Base-by-base conservation (phyloP, 2,113 vertebrate genomes). In the Oreochromis aureus region DNA sequence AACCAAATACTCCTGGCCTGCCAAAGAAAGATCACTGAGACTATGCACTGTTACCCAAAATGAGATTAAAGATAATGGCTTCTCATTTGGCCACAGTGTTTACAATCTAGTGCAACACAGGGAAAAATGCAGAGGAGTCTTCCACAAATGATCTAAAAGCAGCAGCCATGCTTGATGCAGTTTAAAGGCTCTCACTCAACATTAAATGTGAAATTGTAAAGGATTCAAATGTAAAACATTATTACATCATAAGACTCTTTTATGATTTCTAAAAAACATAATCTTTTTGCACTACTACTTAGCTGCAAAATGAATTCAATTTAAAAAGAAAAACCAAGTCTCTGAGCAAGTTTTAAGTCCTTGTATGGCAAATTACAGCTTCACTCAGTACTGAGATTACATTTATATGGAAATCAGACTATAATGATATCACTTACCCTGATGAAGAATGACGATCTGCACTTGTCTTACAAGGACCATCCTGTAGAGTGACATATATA, bases 381-480 rank as follows among this genome's bases (percentile, higher is more conserved):
- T 73, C 39, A 73, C 22, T 24, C 44, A 32, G 24, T 78, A 51
- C 16, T 10, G 2, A 24, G 36, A n/a, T 58, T 39, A 12, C 4
- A 1, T 4, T 6, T 39, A 12, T 55, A 83, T 56, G 27, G 16
- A 86, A 56, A 86, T 80, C 34, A 10, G 63, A 79, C 19, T 71
- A 16, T 66, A 81, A 81, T 41, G 61, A 86, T 63, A 51, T 85
- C 15, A 91, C 95, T 44, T 95, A 97, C 96, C 96, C 94, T 78
- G 91, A 92, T 54, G 93, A 95, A 82, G 94, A 94, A 88, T 93
- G 95, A 80, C 36, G 92, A 81, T 96, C 95, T 91, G 89, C 89
- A 86, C 84, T 92, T 87, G 93, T 94, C 54, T 94, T 90, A 48
- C 88, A 85, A 78, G 85, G 88, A 82, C 89, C 93, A 89, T 95